phyloP scores from a whole-genome alignment of 2,888 invertebrate genomes.

The Fragum sueziense region DNA sequence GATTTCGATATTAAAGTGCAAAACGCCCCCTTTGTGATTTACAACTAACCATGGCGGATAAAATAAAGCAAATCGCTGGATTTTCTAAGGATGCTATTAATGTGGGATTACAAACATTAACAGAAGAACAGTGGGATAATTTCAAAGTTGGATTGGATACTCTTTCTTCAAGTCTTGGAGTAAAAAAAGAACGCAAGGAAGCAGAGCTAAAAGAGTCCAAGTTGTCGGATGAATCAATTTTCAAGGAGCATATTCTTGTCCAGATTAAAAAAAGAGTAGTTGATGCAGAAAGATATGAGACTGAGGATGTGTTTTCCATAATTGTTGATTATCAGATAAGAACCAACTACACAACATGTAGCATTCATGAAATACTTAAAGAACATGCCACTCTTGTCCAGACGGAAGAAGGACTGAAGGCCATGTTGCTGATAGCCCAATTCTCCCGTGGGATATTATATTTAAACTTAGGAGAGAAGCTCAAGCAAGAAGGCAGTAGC shows the following conservation, averaged over 20 bases:
- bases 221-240: not conserved
- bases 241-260: not conserved
- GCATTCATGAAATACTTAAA: not conserved
- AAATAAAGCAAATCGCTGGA: conserved; percentile 7
- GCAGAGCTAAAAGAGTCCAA: not conserved
- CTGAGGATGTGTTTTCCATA: not conserved
- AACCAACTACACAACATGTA: not conserved
- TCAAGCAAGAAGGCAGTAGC: not conserved
- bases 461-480: not conserved
- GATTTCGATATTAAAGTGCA: not conserved
- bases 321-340: not conserved
- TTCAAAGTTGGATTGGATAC: not conserved
- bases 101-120: not conserved
- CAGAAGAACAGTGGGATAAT: not conserved
- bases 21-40: not conserved
- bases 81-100: conserved; percentile 21
- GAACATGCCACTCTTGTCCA: not conserved
- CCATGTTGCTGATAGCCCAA: conserved; percentile 5
- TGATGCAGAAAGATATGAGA: not conserved
- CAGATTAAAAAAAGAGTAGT: not conserved
- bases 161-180: not conserved
- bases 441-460: conserved; percentile 8
- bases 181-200: not conserved
- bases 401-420: conserved; percentile 11
- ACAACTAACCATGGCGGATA: not conserved